These are phyloP conservation scores for Solenopsis invicta DNA, from an alignment of 1,140 invertebrate genomes.

Conservation along the genomic window DNA sequence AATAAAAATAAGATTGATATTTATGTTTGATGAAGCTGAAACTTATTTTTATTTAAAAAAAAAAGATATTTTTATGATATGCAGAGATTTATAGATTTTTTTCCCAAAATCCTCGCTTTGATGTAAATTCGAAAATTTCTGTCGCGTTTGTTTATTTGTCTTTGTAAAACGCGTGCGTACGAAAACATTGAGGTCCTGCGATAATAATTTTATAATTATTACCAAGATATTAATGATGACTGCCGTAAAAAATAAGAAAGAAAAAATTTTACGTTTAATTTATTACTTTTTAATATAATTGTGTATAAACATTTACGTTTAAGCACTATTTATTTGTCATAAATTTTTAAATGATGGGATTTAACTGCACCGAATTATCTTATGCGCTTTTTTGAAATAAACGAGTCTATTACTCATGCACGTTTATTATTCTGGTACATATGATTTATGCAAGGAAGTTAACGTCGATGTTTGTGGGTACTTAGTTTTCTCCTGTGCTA, in stretches of 20 bases:
- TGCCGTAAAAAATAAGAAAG: not conserved
- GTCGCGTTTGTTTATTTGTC: not conserved
- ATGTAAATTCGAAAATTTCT: not conserved
- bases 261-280: not conserved
- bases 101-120: not conserved
- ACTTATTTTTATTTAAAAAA: constrained; percentile 4
- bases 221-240: not conserved
- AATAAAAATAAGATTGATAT: not conserved
- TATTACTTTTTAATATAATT: not conserved
- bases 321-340: not conserved
- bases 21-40: not conserved
- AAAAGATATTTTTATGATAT: constrained; percentile 29
- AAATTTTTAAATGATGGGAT: not conserved
- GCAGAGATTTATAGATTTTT: not conserved
- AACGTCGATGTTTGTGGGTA: constrained; percentile 11
- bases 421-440: constrained; percentile 1
- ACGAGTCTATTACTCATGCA: not conserved
- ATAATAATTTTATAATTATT: constrained; percentile 2
- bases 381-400: not conserved
- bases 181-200: not conserved
- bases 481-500: constrained; percentile 33
- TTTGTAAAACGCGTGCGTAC: not conserved
- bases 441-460: constrained; percentile 32
- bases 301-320: not conserved
- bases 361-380: not conserved